These are phyloP conservation scores for Chaetodon trifascialis DNA, from an alignment of 2,113 vertebrate genomes.

Conservation along the genomic window DNA sequence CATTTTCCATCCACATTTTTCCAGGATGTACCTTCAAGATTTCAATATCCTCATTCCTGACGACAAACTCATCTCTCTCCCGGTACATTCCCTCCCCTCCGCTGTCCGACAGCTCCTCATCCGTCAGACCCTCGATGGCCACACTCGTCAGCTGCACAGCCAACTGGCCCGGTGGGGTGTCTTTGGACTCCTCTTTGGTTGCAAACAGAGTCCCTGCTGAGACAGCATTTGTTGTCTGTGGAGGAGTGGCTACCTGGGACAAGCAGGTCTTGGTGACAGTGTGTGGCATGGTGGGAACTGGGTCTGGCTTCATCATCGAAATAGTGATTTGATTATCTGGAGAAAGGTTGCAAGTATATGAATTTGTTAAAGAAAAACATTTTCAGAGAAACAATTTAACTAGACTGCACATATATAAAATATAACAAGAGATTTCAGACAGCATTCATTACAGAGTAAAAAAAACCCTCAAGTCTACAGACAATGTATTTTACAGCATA, in stretches of 20 bases:
- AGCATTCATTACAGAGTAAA: too few relatives aligned
- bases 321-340: conserved; percentile 69
- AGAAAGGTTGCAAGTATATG: conserved; percentile 20
- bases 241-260: conserved; percentile 50
- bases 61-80: conserved; percentile 97
- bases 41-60: conserved; percentile 97
- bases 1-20: neutral
- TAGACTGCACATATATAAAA: too few relatives aligned
- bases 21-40: conserved; percentile 87
- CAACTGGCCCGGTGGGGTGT: conserved; percentile 81
- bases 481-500: neutral
- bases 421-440: too few relatives aligned
- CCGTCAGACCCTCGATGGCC: conserved; percentile 94
- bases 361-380: neutral
- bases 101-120: conserved; percentile 94
- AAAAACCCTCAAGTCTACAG: neutral
- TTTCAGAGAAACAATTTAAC: neutral
- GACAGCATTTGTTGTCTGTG: conserved; percentile 68
- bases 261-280: conserved; percentile 75
- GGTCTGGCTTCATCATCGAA: conserved; percentile 83
- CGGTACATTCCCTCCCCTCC: conserved; percentile 98
- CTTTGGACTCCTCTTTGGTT: conserved; percentile 76
- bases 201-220: conserved; percentile 17
- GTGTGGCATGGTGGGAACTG: conserved; percentile 73
- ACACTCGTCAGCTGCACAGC: conserved; percentile 87